Evolutionary conservation across 2,888 invertebrate species (phyloP), one percentile per base, ranked within the genome.

Genomic region (Ochropleura leucogaster): DNA sequence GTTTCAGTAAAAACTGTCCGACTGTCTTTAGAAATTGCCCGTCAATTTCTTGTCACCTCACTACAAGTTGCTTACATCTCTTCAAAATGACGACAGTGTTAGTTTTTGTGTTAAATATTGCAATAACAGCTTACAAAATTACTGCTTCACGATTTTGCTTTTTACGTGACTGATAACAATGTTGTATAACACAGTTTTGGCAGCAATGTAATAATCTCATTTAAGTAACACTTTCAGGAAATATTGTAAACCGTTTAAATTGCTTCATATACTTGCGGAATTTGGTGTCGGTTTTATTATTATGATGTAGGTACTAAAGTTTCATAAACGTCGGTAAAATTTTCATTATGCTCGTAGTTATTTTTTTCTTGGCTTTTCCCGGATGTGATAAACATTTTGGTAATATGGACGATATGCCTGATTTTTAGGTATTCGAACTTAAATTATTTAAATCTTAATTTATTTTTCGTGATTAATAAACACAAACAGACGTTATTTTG

Each of bases 151-250:
- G 74, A 80, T 85, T 80, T 69, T 55, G 64, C 44, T 83, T 83
- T 85, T 60, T 74, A 85, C 69, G 64, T 68, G 65, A 72, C 80
- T 72, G 76, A 77, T 84, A 84, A 84, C 64, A 74, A 74, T 47
- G 75, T 84, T 86, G 82, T 84, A 72, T 77, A 80, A 85, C 63
- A 69, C 62, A 60, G 62, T 71, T 86, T 77, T 77, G 70, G 72
- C 85, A 84, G 84, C 73, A 80, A 75, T 73, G 64, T 40, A 77
- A 77, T 82, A 74, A 69, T 63, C 75, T 81, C 44, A 73, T 68
- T 72, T 51, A 68, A 71, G 84, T 74, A 74, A 81, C 60, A 74
- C 68, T 81, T 79, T 81, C 65, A 84, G 81, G 65, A 80, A 81
- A 60, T 79, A 72, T 74, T 68, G 16, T 72, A 40, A 72, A 80